Conservation (phyloP, 53 echinoderm and acorn worm species). For the Paracentrotus lividus region DNA sequence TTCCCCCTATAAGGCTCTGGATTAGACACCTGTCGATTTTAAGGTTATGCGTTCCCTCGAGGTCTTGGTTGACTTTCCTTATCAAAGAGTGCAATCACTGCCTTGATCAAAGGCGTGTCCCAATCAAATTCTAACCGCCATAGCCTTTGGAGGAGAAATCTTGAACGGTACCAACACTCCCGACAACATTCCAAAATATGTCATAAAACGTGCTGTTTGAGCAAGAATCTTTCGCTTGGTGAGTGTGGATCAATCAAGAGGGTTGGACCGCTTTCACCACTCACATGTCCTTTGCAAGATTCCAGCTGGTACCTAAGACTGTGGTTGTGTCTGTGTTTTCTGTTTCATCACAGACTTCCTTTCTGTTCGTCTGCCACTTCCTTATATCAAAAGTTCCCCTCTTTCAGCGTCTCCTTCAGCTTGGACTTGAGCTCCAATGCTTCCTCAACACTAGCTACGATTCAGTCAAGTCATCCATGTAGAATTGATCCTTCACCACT, state of each 20-base stretch:
- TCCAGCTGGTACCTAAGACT: constrained; percentile 81
- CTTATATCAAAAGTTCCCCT: constrained; percentile 76
- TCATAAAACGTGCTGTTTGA: constrained; percentile 84
- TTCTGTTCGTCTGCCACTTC: constrained; percentile 79
- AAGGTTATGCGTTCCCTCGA: neutral
- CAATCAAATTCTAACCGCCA: no score
- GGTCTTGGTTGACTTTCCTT: neutral
- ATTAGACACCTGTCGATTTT: neutral
- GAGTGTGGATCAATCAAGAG: constrained; percentile 17
- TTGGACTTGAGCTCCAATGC: constrained; percentile 64
- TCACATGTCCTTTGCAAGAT: constrained; percentile 82
- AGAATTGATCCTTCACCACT: constrained; percentile 73
- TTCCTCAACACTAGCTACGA: constrained; percentile 68
- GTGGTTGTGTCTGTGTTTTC: constrained; percentile 72
- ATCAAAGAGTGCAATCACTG: no score
- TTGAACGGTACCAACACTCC: constrained; percentile 78
- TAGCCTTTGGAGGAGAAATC: constrained; percentile 85
- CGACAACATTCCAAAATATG: constrained; percentile 84
- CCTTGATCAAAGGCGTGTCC: no score
- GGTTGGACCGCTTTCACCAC: constrained; percentile 78
- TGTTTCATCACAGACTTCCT: constrained; percentile 70
- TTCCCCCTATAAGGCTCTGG: constrained; percentile 17
- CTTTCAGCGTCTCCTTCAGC: constrained; percentile 59
- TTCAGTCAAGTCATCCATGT: constrained; percentile 80
- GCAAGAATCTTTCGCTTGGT: constrained; percentile 83